Base-by-base conservation (phyloP, 2,113 vertebrate genomes). In the Anser brachyrhynchus region DNA sequence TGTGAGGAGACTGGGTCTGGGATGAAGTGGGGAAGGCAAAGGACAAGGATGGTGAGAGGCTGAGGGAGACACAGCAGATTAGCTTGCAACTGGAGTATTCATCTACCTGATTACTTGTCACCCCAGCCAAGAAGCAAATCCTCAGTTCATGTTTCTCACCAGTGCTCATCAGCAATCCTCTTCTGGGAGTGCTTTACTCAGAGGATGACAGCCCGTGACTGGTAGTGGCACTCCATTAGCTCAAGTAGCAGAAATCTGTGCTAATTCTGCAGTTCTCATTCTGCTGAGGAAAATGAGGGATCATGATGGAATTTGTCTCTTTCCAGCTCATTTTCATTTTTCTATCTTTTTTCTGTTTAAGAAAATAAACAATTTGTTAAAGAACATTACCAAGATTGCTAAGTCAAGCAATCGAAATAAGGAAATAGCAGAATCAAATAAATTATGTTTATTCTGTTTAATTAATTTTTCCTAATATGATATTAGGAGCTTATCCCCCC, bases 391-490 rank as follows among this genome's bases (percentile, higher is more conserved):
- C 0, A 3, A 88, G 37, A 64, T 74, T 93, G n/a, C 22, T 49
- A 83, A 86, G 18, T 43, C 62, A 81, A 90, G 64, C 22, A 75
- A 35, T 9, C 57, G 46, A 84, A 96, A 90, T 29, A 83, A 46
- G 16, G 35, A 95, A 95, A 81, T n/a, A 80, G 31, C 55, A 92
- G 35, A 93, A 78, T 65, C 35, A 79, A 89, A 90, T 46, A 90
- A 85, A 81, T 77, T 31, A 70, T 88, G 21, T 71, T 95, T 90
- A 72, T 92, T 90, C 78, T 85, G 28, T 81, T 80, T 87, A 93
- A 95, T 87, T 93, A 87, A 10, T 96, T 95, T 94, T 76, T 91
- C 57, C 49, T 93, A 82, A 90, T 88, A 41, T 64, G 59, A 70
- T 85, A 73, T 85, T 93, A 95, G 73, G 64, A 86, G 49, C 71